Evolutionary conservation across 2,888 invertebrate genomes (phyloP), one percentile per base, ranked within the genome.

Genomic region (Dolichomitus sp.): DNA sequence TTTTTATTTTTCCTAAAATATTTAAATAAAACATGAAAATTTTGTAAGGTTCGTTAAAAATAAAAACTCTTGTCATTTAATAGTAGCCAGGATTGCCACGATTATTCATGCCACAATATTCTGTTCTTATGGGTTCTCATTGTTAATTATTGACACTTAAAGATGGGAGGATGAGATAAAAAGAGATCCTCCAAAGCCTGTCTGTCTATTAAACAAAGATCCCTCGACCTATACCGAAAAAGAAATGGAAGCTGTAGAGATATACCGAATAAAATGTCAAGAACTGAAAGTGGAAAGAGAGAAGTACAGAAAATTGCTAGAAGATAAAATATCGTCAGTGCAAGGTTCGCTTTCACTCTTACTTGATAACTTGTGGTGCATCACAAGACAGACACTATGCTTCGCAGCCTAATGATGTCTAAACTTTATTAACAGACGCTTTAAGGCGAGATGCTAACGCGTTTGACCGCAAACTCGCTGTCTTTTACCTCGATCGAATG

Each of bases 121-220:
- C 27, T 27, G 9, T 54, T 54, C 12, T 27, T 12, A 4, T 1
- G 14, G 7, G n/a, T 37, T 30, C 9, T 0, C 5, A 57, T 57
- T 14, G 2, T 30, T 14, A 6, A 48, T 17, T 59, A 17, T 37
- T 59, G n/a, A 9, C 33, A n/a, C 23, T 37, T 93, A 95, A 83
- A 95, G 97, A 81, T 97, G 97, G 96, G 98, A 98, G 91, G 98
- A 98, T 92, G 97, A 98, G 94, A 96, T 98, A 85, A 97, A 97
- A 93, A 98, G 97, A 92, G 97, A 97, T 14, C 95, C 98, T 57
- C 96, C 97, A 0, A 94, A 95, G 90, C 98, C 98, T 1, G 95
- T 95, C 81, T 98, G 97, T 45, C 52, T 92, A 12, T 27, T 75
- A 14, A 68, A 12, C 0, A 97, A 97, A 92, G 94, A 95, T 12